These are phyloP conservation scores for Priapulus caudatus DNA, from an alignment of 2,888 invertebrate genomes.

Conservation along the genomic window DNA sequence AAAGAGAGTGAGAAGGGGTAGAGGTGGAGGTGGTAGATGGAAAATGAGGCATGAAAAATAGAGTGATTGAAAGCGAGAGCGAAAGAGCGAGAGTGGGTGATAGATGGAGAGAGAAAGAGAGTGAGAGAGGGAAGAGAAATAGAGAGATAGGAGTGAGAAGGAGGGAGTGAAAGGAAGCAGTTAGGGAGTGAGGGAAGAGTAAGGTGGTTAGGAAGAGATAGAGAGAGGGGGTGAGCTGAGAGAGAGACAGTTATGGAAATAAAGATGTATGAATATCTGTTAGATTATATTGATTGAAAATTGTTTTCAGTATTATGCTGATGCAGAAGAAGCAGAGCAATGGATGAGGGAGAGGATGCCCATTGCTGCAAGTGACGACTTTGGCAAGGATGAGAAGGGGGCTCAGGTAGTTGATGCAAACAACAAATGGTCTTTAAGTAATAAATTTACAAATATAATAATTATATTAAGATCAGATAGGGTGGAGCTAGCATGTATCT, in stretches of 20 bases:
- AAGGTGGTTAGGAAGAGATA: neutral
- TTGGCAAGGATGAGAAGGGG: neutral
- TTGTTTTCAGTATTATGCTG: constrained; percentile 1
- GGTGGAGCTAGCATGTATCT: too few species aligned
- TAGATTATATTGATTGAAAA: too few species aligned
- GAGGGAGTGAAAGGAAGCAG: neutral
- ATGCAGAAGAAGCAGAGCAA: neutral
- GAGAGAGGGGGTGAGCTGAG: too few species aligned
- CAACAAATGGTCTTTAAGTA: too few species aligned
- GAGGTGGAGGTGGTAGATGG: too few species aligned
- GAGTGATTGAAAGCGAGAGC: neutral
- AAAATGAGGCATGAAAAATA: too few species aligned
- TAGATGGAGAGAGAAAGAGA: neutral
- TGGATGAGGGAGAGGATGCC: constrained; percentile 3
- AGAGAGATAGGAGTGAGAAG: neutral
- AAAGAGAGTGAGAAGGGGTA: too few species aligned
- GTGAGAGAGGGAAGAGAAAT: neutral
- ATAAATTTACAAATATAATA: too few species aligned
- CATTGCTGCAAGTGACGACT: neutral
- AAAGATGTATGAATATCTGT: too few species aligned
- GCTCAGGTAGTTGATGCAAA: neutral
- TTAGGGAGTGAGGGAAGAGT: neutral
- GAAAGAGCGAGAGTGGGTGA: neutral
- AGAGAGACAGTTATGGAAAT: too few species aligned
- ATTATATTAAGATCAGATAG: too few species aligned